phyloP scores from a whole-genome alignment of 2,888 invertebrate species.

The Conistra vaccinii region DNA sequence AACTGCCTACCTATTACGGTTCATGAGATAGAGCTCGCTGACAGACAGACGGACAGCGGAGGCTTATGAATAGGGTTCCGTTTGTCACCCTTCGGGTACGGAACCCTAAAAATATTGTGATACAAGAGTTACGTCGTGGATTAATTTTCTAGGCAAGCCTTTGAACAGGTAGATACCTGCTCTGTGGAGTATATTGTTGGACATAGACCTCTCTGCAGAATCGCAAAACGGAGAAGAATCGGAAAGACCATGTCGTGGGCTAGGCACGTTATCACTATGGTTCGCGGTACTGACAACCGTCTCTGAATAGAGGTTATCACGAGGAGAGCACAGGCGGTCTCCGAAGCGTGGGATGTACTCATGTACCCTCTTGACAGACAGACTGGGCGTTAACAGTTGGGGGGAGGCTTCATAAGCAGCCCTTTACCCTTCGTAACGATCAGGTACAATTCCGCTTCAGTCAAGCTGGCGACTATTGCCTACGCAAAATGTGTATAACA shows the following conservation, averaged over 20 bases:
- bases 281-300: conserved; percentile 8
- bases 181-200: conserved; percentile 18
- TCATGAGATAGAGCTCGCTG: too few species aligned
- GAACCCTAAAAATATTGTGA: too few species aligned
- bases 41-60: too few species aligned
- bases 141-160: conserved; percentile 17
- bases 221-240: conserved; percentile 10
- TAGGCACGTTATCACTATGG: background rate
- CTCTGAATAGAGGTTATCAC: conserved; percentile 2
- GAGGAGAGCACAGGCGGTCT: background rate
- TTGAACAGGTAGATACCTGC: conserved; percentile 32
- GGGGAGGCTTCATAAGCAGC: background rate
- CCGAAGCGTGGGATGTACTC: background rate
- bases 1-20: too few species aligned
- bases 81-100: too few species aligned
- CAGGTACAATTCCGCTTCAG: conserved; percentile 48
- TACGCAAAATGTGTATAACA: conserved; percentile 19
- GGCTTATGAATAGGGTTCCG: too few species aligned
- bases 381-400: background rate
- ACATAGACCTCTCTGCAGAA: conserved; percentile 18
- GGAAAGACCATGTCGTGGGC: background rate
- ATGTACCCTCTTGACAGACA: background rate
- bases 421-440: conserved; percentile 41
- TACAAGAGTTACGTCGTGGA: conserved; percentile 6
- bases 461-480: conserved; percentile 39